Evolutionary conservation across 2,797 vertebrate species (phyloP).

Genomic region (Denticeps clupeoides): DNA sequence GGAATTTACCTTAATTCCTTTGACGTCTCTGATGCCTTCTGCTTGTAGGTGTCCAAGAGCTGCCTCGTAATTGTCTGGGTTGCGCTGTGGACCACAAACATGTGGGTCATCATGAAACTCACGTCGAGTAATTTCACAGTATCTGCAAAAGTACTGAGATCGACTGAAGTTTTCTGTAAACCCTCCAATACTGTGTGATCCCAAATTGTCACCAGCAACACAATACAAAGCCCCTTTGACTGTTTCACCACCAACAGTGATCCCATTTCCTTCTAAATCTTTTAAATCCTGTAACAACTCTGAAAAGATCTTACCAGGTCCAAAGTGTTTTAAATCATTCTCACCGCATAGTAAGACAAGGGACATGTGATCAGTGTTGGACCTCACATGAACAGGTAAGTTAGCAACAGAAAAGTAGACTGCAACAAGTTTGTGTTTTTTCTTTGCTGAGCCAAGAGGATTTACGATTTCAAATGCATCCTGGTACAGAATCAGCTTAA

Average conservation of each 20-base stretch:
- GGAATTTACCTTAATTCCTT: slow-evolving; percentile 17
- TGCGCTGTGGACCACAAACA: slow-evolving; percentile 11
- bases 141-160: slow-evolving; percentile 21
- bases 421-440: slow-evolving; percentile 18
- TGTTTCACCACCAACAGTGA: slow-evolving; percentile 11
- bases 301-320: slow-evolving; percentile 20
- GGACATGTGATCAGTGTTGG: slow-evolving; percentile 22
- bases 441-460: slow-evolving; percentile 12
- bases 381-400: slow-evolving; percentile 19
- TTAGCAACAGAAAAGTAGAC: slow-evolving; percentile 18
- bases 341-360: slow-evolving; percentile 21
- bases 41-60: slow-evolving; percentile 14
- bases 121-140: slow-evolving; percentile 13
- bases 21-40: background rate
- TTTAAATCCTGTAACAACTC: slow-evolving; percentile 21
- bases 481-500: slow-evolving; percentile 23
- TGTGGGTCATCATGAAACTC: slow-evolving; percentile 14
- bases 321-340: slow-evolving; percentile 23
- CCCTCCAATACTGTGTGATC: slow-evolving; percentile 12
- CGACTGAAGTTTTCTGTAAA: slow-evolving; percentile 16
- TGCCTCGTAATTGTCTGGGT: slow-evolving; percentile 6
- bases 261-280: slow-evolving; percentile 16
- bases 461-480: slow-evolving; percentile 21
- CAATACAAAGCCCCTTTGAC: slow-evolving; percentile 19
- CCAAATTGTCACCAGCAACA: slow-evolving; percentile 18